A percentile compares a stretch with the other conserved stretches of the same genome.
Conservation (phyloP, 1,140 invertebrate species). For the Magallana gigas region DNA sequence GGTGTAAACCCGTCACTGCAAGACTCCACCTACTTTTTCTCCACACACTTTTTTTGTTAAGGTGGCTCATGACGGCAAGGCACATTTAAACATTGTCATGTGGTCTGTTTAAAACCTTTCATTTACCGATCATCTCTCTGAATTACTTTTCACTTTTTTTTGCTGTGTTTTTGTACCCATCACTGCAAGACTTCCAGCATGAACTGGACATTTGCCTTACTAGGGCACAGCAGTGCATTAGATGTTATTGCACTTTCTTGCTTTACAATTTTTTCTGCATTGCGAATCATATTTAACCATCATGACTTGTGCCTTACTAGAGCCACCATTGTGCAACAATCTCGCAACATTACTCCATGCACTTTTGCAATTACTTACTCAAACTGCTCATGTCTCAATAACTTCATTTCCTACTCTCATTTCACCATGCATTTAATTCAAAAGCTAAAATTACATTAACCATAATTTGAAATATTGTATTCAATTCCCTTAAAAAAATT, state of each 20-base stretch:
- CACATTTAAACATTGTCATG: neutral
- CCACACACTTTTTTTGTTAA: neutral
- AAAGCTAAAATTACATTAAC: no score
- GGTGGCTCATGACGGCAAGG: constrained; percentile 24
- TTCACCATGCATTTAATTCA: no score
- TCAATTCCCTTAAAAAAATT: no score
- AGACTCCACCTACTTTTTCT: constrained; percentile 1
- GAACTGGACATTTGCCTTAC: neutral
- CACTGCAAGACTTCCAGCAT: neutral
- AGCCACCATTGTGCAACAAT: neutral
- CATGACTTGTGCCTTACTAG: constrained; percentile 14
- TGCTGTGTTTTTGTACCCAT: neutral
- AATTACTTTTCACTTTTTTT: neutral
- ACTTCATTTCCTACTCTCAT: no score
- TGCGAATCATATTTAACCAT: neutral
- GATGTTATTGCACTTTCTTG: neutral
- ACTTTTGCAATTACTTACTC: no score
- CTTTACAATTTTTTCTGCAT: neutral
- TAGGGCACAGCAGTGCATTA: constrained; percentile 13
- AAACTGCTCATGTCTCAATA: no score
- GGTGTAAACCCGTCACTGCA: neutral
- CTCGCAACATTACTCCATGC: no score
- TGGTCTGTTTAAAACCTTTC: neutral
- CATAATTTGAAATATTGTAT: no score
- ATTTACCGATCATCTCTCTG: neutral